Evolutionary conservation across 1,140 invertebrate species (phyloP).

Genomic region (Heterodera schachtii): DNA sequence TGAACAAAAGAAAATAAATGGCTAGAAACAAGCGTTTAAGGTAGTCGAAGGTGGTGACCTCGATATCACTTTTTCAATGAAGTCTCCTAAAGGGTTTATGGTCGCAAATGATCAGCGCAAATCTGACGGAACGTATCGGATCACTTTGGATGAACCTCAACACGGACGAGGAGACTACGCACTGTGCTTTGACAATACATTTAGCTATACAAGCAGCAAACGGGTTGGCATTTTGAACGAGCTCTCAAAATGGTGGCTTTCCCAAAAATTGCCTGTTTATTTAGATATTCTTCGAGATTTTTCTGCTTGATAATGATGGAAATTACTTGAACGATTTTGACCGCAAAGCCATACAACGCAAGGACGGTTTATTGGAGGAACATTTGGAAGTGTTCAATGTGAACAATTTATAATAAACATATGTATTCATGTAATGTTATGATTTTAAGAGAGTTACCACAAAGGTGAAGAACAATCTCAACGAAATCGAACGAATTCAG

Average conservation of each 20-base stretch:
- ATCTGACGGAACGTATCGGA: slow-evolving; percentile 65
- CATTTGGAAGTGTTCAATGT: slow-evolving; percentile 67
- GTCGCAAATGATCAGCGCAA: slow-evolving; percentile 60
- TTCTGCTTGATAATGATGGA: slow-evolving; percentile 62
- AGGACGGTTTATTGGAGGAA: slow-evolving; percentile 56
- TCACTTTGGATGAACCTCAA: slow-evolving; percentile 39
- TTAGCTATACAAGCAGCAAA: slow-evolving; percentile 44
- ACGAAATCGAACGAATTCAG: slow-evolving; percentile 67
- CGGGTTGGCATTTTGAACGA: slow-evolving; percentile 26
- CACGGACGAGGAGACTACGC: slow-evolving; percentile 66
- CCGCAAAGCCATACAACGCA: slow-evolving; percentile 32
- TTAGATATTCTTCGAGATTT: slow-evolving; percentile 68
- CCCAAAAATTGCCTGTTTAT: slow-evolving; percentile 46
- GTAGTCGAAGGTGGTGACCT: slow-evolving; percentile 68
- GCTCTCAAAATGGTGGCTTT: no score
- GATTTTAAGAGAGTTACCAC: slow-evolving; percentile 66
- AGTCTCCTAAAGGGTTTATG: slow-evolving; percentile 56
- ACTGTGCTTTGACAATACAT: slow-evolving; percentile 69
- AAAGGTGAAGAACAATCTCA: slow-evolving; percentile 66
- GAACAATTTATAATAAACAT: slow-evolving; percentile 9
- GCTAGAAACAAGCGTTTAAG: slow-evolving; percentile 50
- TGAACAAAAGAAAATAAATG: neutral
- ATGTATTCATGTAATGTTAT: neutral
- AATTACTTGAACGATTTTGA: slow-evolving; percentile 53
- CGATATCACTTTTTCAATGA: slow-evolving; percentile 66